A percentile compares a stretch with the other conserved stretches of the same genome.
phyloP scores from a whole-genome alignment of 2,113 vertebrate species.

The Catharus bicknelli region DNA sequence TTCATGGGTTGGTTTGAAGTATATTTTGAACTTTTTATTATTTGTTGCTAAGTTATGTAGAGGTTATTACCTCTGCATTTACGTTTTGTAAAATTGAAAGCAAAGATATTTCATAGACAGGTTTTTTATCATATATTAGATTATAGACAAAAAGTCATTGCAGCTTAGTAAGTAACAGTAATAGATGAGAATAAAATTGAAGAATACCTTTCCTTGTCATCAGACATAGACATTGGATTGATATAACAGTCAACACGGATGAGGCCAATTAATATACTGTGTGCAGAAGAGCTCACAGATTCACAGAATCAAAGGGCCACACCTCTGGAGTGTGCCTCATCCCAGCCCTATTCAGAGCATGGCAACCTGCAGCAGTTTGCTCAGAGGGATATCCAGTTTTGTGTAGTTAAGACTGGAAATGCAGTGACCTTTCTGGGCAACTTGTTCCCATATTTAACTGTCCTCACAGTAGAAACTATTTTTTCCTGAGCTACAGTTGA shows the following conservation, averaged over 20 bases:
- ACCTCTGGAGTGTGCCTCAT: not conserved
- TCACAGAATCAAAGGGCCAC: not conserved
- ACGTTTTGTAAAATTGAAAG: not conserved
- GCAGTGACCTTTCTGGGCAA: not conserved
- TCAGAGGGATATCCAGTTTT: not conserved
- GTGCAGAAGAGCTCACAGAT: not conserved
- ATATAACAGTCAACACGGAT: not conserved
- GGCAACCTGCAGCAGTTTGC: not conserved
- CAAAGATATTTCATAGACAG: not conserved
- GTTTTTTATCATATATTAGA: not conserved
- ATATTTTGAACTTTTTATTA: not conserved
- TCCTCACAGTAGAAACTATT: not conserved
- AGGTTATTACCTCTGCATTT: not conserved
- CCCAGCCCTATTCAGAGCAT: not conserved
- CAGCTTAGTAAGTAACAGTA: not conserved
- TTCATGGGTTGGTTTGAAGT: not conserved
- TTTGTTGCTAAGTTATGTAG: not conserved
- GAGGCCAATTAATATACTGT: not conserved
- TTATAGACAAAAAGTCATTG: not conserved
- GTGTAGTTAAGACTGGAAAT: not conserved
- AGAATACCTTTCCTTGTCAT: not conserved
- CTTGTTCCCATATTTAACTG: not conserved
- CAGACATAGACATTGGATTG: rapidly evolving
- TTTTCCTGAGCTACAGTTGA: not conserved
- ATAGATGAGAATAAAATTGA: not conserved